Conservation (phyloP, 2,797 vertebrate species). For the Enteromius fasciolatus region DNA sequence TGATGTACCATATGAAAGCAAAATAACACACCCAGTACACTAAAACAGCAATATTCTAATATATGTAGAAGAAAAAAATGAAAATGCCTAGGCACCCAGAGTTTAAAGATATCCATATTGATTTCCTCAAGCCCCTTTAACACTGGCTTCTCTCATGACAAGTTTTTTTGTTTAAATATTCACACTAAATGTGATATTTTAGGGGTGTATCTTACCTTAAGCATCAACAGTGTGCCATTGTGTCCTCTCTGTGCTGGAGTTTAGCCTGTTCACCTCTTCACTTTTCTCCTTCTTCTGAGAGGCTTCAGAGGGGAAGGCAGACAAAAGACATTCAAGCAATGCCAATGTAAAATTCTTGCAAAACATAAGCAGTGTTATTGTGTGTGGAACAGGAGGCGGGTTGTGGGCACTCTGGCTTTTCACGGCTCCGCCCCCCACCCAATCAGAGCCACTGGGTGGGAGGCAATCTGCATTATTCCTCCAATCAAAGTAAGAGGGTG, state of each 20-base stretch:
- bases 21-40: not conserved
- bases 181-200: not conserved
- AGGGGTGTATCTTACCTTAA: conserved; percentile 46
- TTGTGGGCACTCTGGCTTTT: conserved; percentile 60
- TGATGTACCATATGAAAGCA: not conserved
- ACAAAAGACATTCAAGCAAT: conserved; percentile 68
- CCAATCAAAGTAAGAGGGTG: conserved; percentile 62
- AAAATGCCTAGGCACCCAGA: not conserved
- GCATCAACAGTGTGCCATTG: conserved; percentile 25
- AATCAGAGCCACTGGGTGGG: conserved; percentile 61
- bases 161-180: not conserved
- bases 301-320: conserved; percentile 67
- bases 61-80: not conserved
- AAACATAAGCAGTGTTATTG: conserved; percentile 74
- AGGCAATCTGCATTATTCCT: conserved; percentile 49
- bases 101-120: not conserved
- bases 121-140: not conserved
- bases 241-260: conserved; percentile 17
- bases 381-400: conserved; percentile 66
- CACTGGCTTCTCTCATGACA: not conserved
- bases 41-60: not conserved
- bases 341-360: conserved; percentile 71
- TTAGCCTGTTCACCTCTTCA: conserved; percentile 3
- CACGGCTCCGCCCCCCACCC: conserved; percentile 52
- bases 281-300: conserved; percentile 56